Percentiles rank a stretch among this genome's conserved stretches.
Evolutionary conservation across 2,888 invertebrate genomes (phyloP).

Genomic region (Synergus itoensis): DNA sequence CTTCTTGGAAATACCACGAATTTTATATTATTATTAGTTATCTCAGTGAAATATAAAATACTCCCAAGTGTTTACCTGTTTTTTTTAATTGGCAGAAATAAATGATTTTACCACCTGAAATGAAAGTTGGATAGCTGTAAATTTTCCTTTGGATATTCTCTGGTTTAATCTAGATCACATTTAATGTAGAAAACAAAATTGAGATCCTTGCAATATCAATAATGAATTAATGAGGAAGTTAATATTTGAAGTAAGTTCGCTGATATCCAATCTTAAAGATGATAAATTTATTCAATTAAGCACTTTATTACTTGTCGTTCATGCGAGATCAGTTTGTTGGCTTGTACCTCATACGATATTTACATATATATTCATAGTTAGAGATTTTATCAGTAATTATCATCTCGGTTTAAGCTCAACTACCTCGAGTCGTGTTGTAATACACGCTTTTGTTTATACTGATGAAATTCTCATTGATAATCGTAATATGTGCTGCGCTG

Average conservation of each 20-base stretch:
- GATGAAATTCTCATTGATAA: slow-evolving; percentile 34
- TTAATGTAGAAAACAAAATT: neutral
- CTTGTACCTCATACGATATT: neutral
- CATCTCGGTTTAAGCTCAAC: neutral
- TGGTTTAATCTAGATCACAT: neutral
- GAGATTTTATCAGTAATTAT: slow-evolving; percentile 36
- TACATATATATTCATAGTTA: neutral
- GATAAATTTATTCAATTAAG: slow-evolving; percentile 7
- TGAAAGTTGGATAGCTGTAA: neutral
- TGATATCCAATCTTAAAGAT: neutral
- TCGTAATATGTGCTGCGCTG: neutral
- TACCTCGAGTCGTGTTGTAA: neutral
- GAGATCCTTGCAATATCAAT: neutral
- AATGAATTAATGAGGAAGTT: slow-evolving; percentile 29
- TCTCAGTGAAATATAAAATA: too few relatives aligned
- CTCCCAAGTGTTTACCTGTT: too few relatives aligned
- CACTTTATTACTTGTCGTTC: slow-evolving; percentile 4
- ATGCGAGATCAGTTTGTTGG: slow-evolving; percentile 25
- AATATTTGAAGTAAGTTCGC: neutral
- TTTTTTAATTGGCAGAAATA: neutral
- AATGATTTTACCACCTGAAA: neutral
- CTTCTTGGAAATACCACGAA: too few relatives aligned
- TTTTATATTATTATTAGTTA: too few relatives aligned
- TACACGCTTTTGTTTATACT: slow-evolving; percentile 32
- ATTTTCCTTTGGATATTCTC: neutral